Base-by-base conservation (phyloP, 2,113 vertebrate genomes). In the Puma concolor region DNA sequence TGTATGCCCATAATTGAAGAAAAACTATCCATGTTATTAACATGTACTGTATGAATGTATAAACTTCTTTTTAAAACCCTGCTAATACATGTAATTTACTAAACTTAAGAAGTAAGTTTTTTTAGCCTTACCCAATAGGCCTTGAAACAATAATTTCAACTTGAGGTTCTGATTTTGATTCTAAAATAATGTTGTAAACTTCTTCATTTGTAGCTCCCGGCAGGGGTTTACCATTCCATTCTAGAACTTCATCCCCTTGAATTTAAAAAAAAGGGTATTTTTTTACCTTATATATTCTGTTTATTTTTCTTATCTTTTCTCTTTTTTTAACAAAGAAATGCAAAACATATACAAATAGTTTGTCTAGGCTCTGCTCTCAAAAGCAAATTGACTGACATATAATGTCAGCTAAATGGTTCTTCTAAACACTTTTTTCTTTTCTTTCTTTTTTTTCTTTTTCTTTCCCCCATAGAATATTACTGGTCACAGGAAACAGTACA, bases 151-250 rank as follows among this genome's bases (percentile, higher is more conserved):
- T 99, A 98, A 99, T 99, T 99, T 99, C 99, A 98, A 99, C 99
- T 99, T 99, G 99, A 98, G 99, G 99, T 99, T 99, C 99, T 97
- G 99, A 99, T 99, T 99, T 99, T 95, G 99, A 99, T 98, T 99
- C 99, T 98, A 99, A 99, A 99, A 99, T 99, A 98, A 99, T 99
- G 98, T 99, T 99, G 99, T 99, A 99, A 98, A 99, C 99, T 99
- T 99, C 99, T 99, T 99, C 99, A 99, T 99, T 99, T 98, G 99
- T 99, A 98, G 99, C 99, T 98, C 99, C 99, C 52, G 99, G 99
- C 98, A 99, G 99, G 38, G 99, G 99, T 99, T 99, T 99, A 92
- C 99, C 99, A 95, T 99, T 99, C 99, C 99, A 99, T 98, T 99
- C 99, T 98, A 99, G 98, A 97, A 99, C 99, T 99, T 99, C 99